Percentiles rank a stretch among this genome's conserved stretches.
Evolutionary conservation across 2,113 vertebrate genomes (phyloP).

Genomic region (Irena cyanogastra): DNA sequence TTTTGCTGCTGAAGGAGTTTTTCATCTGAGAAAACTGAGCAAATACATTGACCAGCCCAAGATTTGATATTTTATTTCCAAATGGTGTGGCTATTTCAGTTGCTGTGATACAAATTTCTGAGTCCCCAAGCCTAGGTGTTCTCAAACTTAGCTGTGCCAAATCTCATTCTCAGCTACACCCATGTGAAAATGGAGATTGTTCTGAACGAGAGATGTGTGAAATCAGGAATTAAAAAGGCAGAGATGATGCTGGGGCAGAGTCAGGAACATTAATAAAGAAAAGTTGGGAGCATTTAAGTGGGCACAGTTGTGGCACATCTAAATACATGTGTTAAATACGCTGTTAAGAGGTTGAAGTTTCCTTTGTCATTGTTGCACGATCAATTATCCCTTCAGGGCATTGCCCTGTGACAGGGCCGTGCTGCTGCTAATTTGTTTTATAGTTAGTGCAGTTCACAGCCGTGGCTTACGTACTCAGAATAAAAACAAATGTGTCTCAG

Average conservation of each 20-base stretch:
- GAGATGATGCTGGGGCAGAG: background rate
- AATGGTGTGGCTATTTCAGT: background rate
- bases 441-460: background rate
- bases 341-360: background rate
- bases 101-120: background rate
- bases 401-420: background rate
- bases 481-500: background rate
- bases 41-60: rapidly evolving
- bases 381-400: constrained; percentile 22
- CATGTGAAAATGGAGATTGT: background rate
- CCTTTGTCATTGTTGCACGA: background rate
- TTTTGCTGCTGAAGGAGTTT: background rate
- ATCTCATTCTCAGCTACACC: background rate
- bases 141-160: background rate
- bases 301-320: background rate
- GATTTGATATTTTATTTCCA: background rate
- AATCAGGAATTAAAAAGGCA: background rate
- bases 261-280: background rate
- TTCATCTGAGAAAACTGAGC: background rate
- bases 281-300: background rate
- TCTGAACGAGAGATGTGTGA: background rate
- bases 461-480: background rate
- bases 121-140: background rate
- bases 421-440: constrained; percentile 34
- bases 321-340: background rate